Base-by-base conservation (phyloP, 2,113 vertebrate species). In the Oryzias celebensis region DNA sequence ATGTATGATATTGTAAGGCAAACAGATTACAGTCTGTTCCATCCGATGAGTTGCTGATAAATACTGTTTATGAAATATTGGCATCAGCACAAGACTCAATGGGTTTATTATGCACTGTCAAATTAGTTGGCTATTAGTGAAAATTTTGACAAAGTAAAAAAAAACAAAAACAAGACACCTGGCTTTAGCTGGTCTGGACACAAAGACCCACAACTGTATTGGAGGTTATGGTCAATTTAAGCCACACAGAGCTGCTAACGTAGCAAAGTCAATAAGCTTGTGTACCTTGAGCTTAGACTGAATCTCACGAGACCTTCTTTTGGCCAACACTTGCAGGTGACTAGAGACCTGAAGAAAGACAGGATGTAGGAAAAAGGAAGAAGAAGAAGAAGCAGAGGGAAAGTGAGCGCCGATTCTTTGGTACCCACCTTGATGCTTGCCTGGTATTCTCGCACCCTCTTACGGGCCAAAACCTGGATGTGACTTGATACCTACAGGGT, bases 391-490 rank as follows among this genome's bases (percentile, higher is more conserved):
- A 85, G 83, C 58, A 79, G 53, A 76, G 56, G 45, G 66, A 77
- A 67, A 64, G 82, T 92, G 86, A 93, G 88, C 90, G 91, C 55
- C 84, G 86, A 92, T 55, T 87, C 71, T 87, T 85, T 83, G 65
- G 63, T 65, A 96, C 96, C 52, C 95, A 98, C 96, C 96, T 98
- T 98, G 90, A 98, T 98, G 93, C 96, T 95, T 81, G 95, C 93
- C 93, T 98, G 96, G 93, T 97, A 97, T 91, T 98, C 96, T 85
- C 96, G 95, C 87, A 98, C 95, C 92, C 96, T 96, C 94, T 98
- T 98, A 92, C 96, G 94, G 82, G 96, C 96, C 95, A 98, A 94
- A 93, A 98, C 96, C 94, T 98, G 96, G 88, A 98, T 98, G 91
- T 98, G 96, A 94, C 96, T 98, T 94, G 96, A 98, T 91, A 98